phyloP scores from a whole-genome alignment of 2,797 vertebrate species.

The Schizopygopsis malacanthus region DNA sequence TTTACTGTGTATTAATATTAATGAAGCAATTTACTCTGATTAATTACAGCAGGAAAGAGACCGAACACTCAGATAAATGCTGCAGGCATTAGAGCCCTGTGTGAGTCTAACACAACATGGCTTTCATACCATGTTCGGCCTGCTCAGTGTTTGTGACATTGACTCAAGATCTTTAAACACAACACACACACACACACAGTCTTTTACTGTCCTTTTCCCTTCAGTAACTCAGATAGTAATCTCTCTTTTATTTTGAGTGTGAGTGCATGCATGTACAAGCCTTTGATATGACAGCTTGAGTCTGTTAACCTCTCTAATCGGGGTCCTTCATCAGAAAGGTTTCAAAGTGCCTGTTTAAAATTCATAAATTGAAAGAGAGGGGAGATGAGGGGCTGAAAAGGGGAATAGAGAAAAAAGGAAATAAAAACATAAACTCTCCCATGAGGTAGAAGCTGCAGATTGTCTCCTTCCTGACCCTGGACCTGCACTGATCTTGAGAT shows the following conservation, averaged over 20 bases:
- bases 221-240: constrained; percentile 43
- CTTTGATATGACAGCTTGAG: constrained; percentile 53
- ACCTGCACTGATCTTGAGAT: constrained; percentile 31
- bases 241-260: constrained; percentile 40
- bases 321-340: constrained; percentile 54
- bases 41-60: constrained; percentile 42
- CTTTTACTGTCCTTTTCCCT: constrained; percentile 14
- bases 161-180: constrained; percentile 23
- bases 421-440: constrained; percentile 44
- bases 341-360: constrained; percentile 52
- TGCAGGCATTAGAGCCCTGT: constrained; percentile 32
- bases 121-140: constrained; percentile 26
- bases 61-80: constrained; percentile 32
- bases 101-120: constrained; percentile 16
- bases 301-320: constrained; percentile 54
- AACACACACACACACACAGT: constrained; percentile 10
- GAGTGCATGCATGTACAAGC: constrained; percentile 34
- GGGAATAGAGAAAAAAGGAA: constrained; percentile 27
- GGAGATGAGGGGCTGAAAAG: constrained; percentile 17
- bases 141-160: constrained; percentile 19
- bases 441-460: constrained; percentile 40
- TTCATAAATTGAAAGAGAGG: constrained; percentile 48
- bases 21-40: constrained; percentile 37
- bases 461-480: constrained; percentile 48
- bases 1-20: constrained; percentile 41